Conservation (phyloP, 2,888 invertebrate genomes). For the Drosophila barbarae region DNA sequence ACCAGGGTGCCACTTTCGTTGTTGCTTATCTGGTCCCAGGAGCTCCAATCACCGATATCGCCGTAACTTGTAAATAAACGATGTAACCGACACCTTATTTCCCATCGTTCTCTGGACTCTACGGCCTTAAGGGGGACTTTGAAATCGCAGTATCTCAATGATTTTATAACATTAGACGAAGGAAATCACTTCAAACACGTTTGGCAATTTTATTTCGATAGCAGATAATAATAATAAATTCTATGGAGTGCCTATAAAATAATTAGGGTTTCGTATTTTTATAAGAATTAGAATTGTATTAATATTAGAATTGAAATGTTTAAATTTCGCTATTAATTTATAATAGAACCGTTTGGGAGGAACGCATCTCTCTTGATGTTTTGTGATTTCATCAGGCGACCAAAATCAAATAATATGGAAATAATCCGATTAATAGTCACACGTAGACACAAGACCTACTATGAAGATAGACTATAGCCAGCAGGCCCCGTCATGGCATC, state of each 20-base stretch:
- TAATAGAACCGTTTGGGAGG: neutral
- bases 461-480: conserved; percentile 5
- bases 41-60: conserved; percentile 16
- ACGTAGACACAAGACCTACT: conserved; percentile 22
- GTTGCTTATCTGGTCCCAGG: conserved; percentile 21
- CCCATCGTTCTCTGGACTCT: neutral
- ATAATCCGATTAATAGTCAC: conserved; percentile 12
- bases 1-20: conserved; percentile 15
- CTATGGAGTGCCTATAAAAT: neutral
- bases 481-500: conserved; percentile 20
- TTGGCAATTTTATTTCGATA: conserved; percentile 14
- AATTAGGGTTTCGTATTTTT: too few relatives aligned
- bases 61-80: conserved; percentile 11
- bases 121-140: conserved; percentile 6
- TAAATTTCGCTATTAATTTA: neutral
- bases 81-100: conserved; percentile 8
- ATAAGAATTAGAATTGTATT: neutral
- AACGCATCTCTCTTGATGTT: neutral
- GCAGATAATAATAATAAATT: neutral
- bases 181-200: conserved; percentile 23
- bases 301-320: neutral
- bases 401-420: conserved; percentile 1
- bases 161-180: conserved; percentile 14
- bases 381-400: conserved; percentile 7
- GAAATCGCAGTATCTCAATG: conserved; percentile 13